Evolutionary conservation across 2,888 invertebrate genomes (phyloP), one percentile per base, ranked within the genome.

Genomic region (Callosobruchus maculatus): DNA sequence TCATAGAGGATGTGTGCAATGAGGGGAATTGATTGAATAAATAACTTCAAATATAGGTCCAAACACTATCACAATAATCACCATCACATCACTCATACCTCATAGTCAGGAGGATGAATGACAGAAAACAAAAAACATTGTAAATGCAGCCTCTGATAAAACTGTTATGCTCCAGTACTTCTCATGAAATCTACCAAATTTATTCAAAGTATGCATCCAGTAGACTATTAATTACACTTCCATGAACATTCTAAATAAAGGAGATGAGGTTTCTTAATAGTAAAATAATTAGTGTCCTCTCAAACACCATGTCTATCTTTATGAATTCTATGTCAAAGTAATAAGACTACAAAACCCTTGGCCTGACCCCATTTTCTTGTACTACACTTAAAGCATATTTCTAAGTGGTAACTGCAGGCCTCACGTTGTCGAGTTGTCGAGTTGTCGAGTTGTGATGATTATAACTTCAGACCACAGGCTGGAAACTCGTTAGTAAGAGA

Each of bases 331-430:
- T 80, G 78, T 80, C 78, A 79, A 79, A 79, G 75, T 76, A 74
- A 76, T 78, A 77, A 80, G 81, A 31, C 68, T 80, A 80, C 80
- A 31, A 70, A 81, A 80, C 81, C 81, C 81, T 81, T 81, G 80
- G 80, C 80, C 81, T 81, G 81, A 80, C 80, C 80, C 79, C 78
- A 79, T 79, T 81, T 78, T 78, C 75, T 75, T 49, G 49, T 49
- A 49, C 49, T 1, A 49, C 18, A 7, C 1, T 49, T 18, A 13
- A 49, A 49, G 18, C 7, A 49, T 49, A 49, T 49, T 13, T 49
- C 49, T 26, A 26, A 26, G 26, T 26, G 26, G 26, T 26, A 7
- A 26, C 7, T 26, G 2, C 26, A 7, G 13, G 49, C 7, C 18
- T 49, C 18, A 49, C 49, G 49, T 13, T 49, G 49, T 49, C 18